phyloP scores from a whole-genome alignment of 2,888 invertebrate genomes.

The Hyalella azteca region DNA sequence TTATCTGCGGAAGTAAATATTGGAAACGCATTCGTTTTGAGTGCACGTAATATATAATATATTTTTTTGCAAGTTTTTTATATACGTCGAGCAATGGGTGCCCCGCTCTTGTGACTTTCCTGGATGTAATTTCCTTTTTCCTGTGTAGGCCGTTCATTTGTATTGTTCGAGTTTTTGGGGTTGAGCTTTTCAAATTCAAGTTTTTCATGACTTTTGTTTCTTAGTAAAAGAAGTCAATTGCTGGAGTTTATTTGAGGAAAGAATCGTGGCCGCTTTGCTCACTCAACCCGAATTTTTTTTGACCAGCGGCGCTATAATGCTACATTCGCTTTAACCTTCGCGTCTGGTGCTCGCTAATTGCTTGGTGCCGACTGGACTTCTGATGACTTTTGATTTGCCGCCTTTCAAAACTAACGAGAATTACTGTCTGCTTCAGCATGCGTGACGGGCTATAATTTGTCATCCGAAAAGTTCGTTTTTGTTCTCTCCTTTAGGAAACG shows the following conservation, averaged over 20 bases:
- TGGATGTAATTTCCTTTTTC: slow-evolving; percentile 1
- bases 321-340: slow-evolving; percentile 23
- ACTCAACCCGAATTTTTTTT: background rate
- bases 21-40: too few relatives aligned
- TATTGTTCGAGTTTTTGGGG: background rate
- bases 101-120: too few relatives aligned
- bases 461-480: background rate
- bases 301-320: background rate
- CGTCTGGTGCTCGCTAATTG: slow-evolving; percentile 23
- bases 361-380: slow-evolving; percentile 9
- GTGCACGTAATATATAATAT: too few relatives aligned
- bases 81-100: too few relatives aligned
- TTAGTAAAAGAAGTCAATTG: slow-evolving; percentile 6
- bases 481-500: background rate
- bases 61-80: too few relatives aligned
- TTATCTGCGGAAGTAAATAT: too few relatives aligned
- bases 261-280: background rate
- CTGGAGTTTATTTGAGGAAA: background rate
- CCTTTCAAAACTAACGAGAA: slow-evolving; percentile 24
- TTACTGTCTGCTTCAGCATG: slow-evolving; percentile 1
- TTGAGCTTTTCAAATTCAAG: background rate
- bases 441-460: slow-evolving; percentile 7
- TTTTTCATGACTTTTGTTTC: background rate
- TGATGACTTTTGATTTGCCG: slow-evolving; percentile 33
- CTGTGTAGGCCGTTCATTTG: background rate